Percentiles rank a stretch among this genome's conserved stretches.
Evolutionary conservation across 2,797 vertebrate genomes (phyloP).

Genomic region (Cirrhinus mrigala): DNA sequence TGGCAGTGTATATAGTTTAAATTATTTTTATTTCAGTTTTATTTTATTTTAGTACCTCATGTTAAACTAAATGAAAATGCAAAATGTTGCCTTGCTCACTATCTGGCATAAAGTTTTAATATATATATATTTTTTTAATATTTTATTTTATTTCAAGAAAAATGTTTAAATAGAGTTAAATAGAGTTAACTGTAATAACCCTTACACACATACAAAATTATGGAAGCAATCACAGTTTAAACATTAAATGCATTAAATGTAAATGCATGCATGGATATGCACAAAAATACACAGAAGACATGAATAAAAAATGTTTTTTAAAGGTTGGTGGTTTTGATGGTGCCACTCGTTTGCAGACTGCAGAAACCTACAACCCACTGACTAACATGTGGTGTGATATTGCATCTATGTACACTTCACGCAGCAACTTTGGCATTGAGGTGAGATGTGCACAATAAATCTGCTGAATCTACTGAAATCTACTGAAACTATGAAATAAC

Average conservation of each 20-base stretch:
- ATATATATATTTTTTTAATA: background rate
- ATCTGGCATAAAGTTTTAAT: background rate
- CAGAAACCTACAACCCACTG: conserved; percentile 79
- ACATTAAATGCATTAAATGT: background rate
- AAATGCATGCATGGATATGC: background rate
- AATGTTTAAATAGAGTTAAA: background rate
- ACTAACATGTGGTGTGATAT: conserved; percentile 75
- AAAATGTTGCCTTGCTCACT: background rate
- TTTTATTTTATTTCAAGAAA: background rate
- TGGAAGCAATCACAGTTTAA: background rate
- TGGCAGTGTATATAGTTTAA: background rate
- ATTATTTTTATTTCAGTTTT: background rate
- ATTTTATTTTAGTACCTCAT: background rate
- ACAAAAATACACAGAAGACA: background rate
- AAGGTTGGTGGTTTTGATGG: conserved; percentile 89
- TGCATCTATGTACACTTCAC: conserved; percentile 79
- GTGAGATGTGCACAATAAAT: conserved; percentile 3
- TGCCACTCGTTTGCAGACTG: conserved; percentile 70
- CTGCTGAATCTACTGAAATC: background rate
- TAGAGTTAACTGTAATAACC: background rate
- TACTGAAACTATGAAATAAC: background rate
- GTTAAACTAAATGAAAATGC: background rate
- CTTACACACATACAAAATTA: background rate
- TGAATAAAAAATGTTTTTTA: background rate
- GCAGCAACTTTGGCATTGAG: conserved; percentile 89